Evolutionary conservation across 2,113 vertebrate genomes (phyloP).

Genomic region (Proterorhinus semilunaris): DNA sequence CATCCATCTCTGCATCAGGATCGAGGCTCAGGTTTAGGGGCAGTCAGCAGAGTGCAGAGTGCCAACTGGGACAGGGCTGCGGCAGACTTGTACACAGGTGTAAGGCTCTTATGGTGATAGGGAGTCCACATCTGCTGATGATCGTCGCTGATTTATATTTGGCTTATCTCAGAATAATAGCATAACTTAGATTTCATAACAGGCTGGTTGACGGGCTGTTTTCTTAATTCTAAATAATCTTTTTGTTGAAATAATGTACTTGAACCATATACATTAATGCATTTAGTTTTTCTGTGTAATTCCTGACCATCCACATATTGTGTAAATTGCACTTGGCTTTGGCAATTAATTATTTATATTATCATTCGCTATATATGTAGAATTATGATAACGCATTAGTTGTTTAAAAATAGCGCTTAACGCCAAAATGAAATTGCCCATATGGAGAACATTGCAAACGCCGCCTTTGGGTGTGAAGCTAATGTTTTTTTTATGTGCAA

Average conservation of each 20-base stretch:
- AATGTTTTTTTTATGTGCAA: slow-evolving; percentile 2
- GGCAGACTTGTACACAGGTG: slow-evolving; percentile 17
- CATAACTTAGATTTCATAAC: slow-evolving; percentile 15
- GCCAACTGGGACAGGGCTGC: slow-evolving; percentile 51
- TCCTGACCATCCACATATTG: neutral
- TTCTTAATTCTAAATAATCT: slow-evolving; percentile 12
- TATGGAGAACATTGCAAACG: neutral
- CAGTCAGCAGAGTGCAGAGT: slow-evolving; percentile 26
- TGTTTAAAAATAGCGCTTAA: neutral
- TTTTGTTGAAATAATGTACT: neutral
- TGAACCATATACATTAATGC: neutral
- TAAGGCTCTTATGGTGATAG: slow-evolving; percentile 36
- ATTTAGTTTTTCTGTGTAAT: neutral
- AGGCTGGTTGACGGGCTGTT: neutral
- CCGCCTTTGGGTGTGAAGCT: neutral
- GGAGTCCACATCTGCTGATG: slow-evolving; percentile 1
- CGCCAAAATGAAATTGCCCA: neutral
- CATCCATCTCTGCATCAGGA: slow-evolving; percentile 46
- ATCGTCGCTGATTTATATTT: slow-evolving; percentile 36
- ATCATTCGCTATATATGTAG: neutral
- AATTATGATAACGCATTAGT: neutral
- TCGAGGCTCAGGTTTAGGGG: slow-evolving; percentile 27
- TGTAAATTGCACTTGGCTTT: neutral
- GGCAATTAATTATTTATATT: neutral
- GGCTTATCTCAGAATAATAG: slow-evolving; percentile 25